Percentiles rank a stretch among this genome's conserved stretches.
Conservation (phyloP, 2,888 invertebrate species). For the Xylocampa areola region DNA sequence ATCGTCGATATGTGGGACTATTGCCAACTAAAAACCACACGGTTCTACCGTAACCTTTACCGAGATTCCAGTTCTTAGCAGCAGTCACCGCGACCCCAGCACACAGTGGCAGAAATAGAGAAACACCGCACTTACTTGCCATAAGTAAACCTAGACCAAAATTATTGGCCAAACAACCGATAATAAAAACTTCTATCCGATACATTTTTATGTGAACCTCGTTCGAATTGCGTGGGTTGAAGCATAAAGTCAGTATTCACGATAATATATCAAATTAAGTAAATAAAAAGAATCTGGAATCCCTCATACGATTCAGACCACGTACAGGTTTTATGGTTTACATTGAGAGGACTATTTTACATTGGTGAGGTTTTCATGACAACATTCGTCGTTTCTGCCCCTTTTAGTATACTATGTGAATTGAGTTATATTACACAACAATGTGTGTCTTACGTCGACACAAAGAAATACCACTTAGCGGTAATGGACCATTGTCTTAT, state of each 20-base stretch:
- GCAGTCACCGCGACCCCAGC: too few species aligned
- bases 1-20: too few species aligned
- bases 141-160: too few species aligned
- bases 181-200: not conserved
- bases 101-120: too few species aligned
- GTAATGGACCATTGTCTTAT: too few species aligned
- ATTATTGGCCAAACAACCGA: too few species aligned
- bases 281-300: conserved; percentile 33
- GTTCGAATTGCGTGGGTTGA: not conserved
- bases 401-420: conserved; percentile 11
- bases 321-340: conserved; percentile 67
- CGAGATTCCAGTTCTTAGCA: too few species aligned
- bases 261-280: conserved; percentile 19
- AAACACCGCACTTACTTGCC: too few species aligned
- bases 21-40: too few species aligned
- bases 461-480: too few species aligned
- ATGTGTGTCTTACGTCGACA: not conserved
- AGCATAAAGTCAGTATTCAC: not conserved
- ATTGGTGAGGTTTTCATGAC: conserved; percentile 37
- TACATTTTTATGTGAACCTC: too few species aligned
- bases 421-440: not conserved
- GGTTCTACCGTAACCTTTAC: too few species aligned
- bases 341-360: conserved; percentile 57
- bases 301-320: conserved; percentile 51
- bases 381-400: conserved; percentile 16